Evolutionary conservation across 2,113 vertebrate species (phyloP), one percentile per base, ranked within the genome.

Genomic region (Neolamprologus brichardi): DNA sequence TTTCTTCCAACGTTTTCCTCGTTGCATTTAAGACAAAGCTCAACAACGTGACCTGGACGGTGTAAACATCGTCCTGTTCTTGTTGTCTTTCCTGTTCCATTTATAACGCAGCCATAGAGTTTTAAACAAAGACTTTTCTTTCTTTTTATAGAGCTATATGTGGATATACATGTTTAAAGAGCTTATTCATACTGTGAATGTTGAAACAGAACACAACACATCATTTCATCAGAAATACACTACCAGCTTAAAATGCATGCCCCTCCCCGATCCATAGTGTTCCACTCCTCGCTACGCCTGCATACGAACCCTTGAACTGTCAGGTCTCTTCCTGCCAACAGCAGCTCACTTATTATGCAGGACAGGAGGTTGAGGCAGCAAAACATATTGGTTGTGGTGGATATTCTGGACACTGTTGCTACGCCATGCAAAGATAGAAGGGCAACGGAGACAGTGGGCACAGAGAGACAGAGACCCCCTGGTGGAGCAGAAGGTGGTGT

Each of bases 121-220:
- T 96, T 82, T 75, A 96, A 97, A 97, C 97, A 97, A 97, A 97
- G 96, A 96, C 96, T 95, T 96, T 96, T 89, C 86, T 95, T 89
- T 93, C 81, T 92, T 91, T 92, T 91, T 83, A 91, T 89, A 91
- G 83, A 92, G 88, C 88, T 87, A 93, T 93, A 88, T 91, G 23
- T 89, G 67, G 92, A 15, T 93, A 81, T 93, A 87, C 88, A 90
- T 92, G 95, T 95, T 96, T 92, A 97, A 92, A 97, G 91, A 98
- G 97, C 97, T 99, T 98, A 99, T 98, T 98, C 95, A 97, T 98
- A 98, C 97, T 97, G 98, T 97, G 97, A 95, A 96, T 96, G 96
- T 95, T 96, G 93, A 97, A 97, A 97, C 95, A 95, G 95, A 97
- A 97, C 96, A 97, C 96, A 96, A 98, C 97, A 97, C 95, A 96